A percentile compares a stretch with the other conserved stretches of the same genome.
Conservation (phyloP, 2,113 vertebrate genomes). For the Burhinus oedicnemus region DNA sequence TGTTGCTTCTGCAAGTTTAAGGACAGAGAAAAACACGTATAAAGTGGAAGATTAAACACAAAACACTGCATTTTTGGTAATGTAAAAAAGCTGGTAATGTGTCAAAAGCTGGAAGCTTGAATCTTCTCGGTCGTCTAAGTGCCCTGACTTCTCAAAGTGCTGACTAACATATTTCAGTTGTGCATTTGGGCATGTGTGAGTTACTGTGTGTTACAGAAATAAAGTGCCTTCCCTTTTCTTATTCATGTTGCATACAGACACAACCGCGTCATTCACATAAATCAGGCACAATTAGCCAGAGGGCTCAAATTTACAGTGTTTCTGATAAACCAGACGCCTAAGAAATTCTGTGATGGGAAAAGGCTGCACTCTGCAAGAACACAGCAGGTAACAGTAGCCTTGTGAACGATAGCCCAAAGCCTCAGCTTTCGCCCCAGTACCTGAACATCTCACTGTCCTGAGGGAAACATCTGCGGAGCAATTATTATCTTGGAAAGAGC, state of each 20-base stretch:
- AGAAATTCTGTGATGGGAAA: conserved; percentile 63
- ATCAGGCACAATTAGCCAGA: conserved; percentile 31
- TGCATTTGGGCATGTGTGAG: background rate
- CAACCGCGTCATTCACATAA: conserved; percentile 36
- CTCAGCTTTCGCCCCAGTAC: conserved; percentile 45
- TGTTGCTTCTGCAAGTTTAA: background rate
- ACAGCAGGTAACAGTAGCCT: conserved; percentile 57
- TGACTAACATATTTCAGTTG: background rate
- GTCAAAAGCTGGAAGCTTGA: background rate
- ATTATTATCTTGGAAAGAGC: conserved; percentile 72
- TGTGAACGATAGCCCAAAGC: conserved; percentile 52
- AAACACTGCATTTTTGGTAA: background rate
- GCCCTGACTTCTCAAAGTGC: background rate
- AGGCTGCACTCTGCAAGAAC: conserved; percentile 44
- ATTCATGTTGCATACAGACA: conserved; percentile 23
- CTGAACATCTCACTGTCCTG: conserved; percentile 63
- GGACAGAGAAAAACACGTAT: background rate
- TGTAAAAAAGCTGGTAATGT: background rate
- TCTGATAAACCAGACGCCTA: conserved; percentile 54
- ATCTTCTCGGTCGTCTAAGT: background rate
- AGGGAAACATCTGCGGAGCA: conserved; percentile 69
- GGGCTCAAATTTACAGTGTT: conserved; percentile 35
- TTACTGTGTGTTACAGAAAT: background rate
- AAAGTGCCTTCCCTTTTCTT: background rate
- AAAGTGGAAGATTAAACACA: background rate